Evolutionary conservation across 2,113 vertebrate species (phyloP).

Genomic region (Campylorhamphus procurvoides): DNA sequence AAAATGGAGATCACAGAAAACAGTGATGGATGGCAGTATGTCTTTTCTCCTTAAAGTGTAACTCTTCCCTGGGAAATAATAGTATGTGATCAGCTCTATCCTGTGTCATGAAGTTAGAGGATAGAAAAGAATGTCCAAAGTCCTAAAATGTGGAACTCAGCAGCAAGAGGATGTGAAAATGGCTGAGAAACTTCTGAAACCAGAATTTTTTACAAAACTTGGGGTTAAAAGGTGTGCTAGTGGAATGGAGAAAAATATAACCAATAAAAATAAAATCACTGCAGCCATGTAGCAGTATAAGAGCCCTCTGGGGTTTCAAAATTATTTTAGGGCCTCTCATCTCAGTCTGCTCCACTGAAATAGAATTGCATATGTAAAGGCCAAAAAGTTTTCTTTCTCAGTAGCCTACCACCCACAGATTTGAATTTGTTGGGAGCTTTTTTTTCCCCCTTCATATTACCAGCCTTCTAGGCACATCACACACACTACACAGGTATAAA

Average conservation of each 20-base stretch:
- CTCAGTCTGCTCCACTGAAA: not conserved
- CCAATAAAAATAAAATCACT: not conserved
- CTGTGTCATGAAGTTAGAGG: not conserved
- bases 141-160: not conserved
- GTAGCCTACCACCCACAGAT: not conserved
- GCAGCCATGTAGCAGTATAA: not conserved
- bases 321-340: not conserved
- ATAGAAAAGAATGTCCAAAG: not conserved
- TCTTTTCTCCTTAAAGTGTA: not conserved
- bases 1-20: not conserved
- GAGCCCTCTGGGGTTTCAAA: not conserved
- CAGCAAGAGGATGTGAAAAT: not conserved
- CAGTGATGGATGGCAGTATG: not conserved
- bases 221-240: not conserved
- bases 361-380: not conserved
- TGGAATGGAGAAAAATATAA: not conserved
- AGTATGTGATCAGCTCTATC: not conserved
- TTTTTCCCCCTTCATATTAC: not conserved
- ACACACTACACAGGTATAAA: not conserved
- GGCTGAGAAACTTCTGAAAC: not conserved
- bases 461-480: not conserved
- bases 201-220: not conserved
- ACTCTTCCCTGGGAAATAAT: not conserved
- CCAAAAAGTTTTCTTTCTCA: not conserved
- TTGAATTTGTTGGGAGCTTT: not conserved